Percentiles rank a stretch among this genome's conserved stretches.
These are phyloP conservation scores for Amphiura filiformis DNA, from an alignment of 35 echinoderm and acorn worm genomes.

Conservation along the genomic window DNA sequence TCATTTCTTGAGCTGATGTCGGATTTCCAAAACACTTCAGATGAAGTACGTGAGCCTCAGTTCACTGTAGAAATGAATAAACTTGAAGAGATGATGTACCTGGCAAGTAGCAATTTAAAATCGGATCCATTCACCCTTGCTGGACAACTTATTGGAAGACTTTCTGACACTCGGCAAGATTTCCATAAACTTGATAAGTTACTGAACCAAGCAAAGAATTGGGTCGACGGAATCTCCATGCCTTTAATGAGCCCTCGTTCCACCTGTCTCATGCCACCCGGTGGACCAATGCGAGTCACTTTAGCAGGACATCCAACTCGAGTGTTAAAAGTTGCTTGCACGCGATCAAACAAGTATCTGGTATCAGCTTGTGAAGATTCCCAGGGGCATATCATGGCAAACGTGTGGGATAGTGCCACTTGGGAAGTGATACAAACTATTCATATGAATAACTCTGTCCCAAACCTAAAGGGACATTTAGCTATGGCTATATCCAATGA, in stretches of 20 bases:
- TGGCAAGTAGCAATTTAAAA: slow-evolving; percentile 63
- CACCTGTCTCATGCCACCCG: slow-evolving; percentile 71
- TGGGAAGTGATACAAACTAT: slow-evolving; percentile 66
- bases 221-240: slow-evolving; percentile 17
- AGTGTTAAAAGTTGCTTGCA: slow-evolving; percentile 43
- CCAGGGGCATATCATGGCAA: slow-evolving; percentile 53
- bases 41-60: not conserved
- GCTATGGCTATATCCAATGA: slow-evolving; percentile 11
- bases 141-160: slow-evolving; percentile 58
- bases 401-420: slow-evolving; percentile 63
- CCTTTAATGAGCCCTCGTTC: slow-evolving; percentile 52
- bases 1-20: slow-evolving; percentile 66
- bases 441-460: slow-evolving; percentile 3
- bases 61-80: slow-evolving; percentile 39
- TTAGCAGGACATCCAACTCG: slow-evolving; percentile 68
- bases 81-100: slow-evolving; percentile 45
- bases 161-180: slow-evolving; percentile 24
- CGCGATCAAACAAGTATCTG: slow-evolving; percentile 23
- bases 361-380: slow-evolving; percentile 57
- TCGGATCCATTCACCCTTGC: slow-evolving; percentile 59
- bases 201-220: slow-evolving; percentile 38
- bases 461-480: slow-evolving; percentile 15
- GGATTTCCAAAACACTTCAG: slow-evolving; percentile 28
- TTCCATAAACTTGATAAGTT: slow-evolving; percentile 31
- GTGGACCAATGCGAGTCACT: slow-evolving; percentile 70